phyloP scores from a whole-genome alignment of 2,888 invertebrate species.

The Pterostichus niger region DNA sequence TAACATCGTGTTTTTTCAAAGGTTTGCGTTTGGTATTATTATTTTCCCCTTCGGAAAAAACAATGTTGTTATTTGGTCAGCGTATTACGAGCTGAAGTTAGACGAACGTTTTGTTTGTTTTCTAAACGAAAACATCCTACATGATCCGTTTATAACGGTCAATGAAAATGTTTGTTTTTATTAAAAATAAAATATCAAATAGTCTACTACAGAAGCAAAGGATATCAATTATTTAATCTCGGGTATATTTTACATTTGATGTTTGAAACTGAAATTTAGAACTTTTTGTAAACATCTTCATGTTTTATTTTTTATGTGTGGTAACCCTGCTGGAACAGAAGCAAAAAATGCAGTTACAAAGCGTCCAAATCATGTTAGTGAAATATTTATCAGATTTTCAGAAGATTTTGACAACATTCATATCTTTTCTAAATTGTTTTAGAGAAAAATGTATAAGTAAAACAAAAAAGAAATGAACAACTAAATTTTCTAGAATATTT shows the following conservation, averaged over 20 bases:
- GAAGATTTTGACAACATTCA: too few relatives aligned
- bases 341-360: too few relatives aligned
- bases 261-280: background rate
- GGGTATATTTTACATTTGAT: background rate
- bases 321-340: too few relatives aligned
- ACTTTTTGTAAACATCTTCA: too few relatives aligned
- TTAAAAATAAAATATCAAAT: background rate
- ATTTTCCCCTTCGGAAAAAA: constrained; percentile 28
- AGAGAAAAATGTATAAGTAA: too few relatives aligned
- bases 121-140: constrained; percentile 28
- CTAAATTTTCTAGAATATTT: too few relatives aligned
- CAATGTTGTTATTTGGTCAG: constrained; percentile 51
- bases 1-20: constrained; percentile 44
- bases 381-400: too few relatives aligned
- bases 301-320: too few relatives aligned
- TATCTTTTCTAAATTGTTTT: too few relatives aligned
- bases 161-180: constrained; percentile 51
- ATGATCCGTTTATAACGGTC: constrained; percentile 50
- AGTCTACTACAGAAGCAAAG: background rate
- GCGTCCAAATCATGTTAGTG: too few relatives aligned
- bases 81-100: constrained; percentile 32
- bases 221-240: constrained; percentile 1
- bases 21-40: constrained; percentile 45
- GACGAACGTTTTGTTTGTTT: constrained; percentile 46
- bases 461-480: too few relatives aligned